A percentile compares a stretch with the other conserved stretches of the same genome.
Conservation (phyloP, 2,888 invertebrate genomes). For the Disparrhopalites patrizii region DNA sequence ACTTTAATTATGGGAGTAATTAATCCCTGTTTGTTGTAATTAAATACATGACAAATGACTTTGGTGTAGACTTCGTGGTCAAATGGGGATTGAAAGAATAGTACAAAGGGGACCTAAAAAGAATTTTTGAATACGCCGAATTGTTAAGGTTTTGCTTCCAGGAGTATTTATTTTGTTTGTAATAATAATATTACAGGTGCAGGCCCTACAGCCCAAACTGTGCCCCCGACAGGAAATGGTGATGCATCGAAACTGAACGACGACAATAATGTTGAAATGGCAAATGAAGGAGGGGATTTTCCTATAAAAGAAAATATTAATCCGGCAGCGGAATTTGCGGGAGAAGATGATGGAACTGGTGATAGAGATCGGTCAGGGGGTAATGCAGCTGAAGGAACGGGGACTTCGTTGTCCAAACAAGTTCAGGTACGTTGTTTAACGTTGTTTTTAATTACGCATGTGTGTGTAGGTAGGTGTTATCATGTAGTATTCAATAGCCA, state of each 20-base stretch:
- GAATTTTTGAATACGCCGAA: too few species aligned
- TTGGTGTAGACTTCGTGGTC: too few species aligned
- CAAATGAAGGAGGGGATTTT: background rate
- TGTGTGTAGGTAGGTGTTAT: too few species aligned
- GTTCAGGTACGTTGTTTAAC: constrained; percentile 39
- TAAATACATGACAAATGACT: too few species aligned
- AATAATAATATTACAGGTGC: too few species aligned
- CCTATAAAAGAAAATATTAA: constrained; percentile 7
- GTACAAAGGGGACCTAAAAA: too few species aligned
- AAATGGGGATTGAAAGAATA: too few species aligned
- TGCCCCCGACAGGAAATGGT: constrained; percentile 2
- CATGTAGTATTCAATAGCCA: too few species aligned
- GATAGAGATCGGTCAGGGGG: constrained; percentile 12
- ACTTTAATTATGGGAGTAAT: too few species aligned
- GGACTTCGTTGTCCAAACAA: constrained; percentile 37
- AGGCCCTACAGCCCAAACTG: constrained; percentile 22
- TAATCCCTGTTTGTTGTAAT: too few species aligned
- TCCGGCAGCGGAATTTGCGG: constrained; percentile 2
- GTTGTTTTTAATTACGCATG: background rate
- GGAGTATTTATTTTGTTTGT: too few species aligned
- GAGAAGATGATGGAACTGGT: constrained; percentile 12
- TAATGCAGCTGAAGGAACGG: constrained; percentile 34
- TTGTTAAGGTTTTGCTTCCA: too few species aligned
- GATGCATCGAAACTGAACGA: background rate
- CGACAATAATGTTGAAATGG: background rate